These are phyloP conservation scores for Zenarchopterus dispar DNA, from an alignment of 2,797 vertebrate species.

Conservation along the genomic window DNA sequence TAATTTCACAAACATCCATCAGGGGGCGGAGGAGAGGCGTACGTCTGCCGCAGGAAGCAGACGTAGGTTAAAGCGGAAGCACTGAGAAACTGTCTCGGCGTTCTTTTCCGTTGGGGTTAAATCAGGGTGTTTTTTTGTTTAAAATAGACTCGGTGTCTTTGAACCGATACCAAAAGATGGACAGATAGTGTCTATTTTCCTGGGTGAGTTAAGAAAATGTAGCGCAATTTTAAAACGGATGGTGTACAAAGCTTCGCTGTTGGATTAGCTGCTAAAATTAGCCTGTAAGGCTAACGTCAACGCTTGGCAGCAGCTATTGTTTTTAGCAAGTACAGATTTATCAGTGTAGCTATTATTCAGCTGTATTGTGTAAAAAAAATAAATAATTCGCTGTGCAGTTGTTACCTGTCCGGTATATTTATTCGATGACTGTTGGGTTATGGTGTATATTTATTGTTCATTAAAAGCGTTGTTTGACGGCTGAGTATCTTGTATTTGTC, in stretches of 20 bases:
- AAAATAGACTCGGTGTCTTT: neutral
- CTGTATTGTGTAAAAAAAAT: no score
- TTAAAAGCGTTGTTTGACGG: neutral
- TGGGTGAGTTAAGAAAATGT: slow-evolving; percentile 41
- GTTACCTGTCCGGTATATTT: neutral
- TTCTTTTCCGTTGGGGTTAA: slow-evolving; percentile 1
- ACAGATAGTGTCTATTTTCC: slow-evolving; percentile 65
- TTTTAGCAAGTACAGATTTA: slow-evolving; percentile 61
- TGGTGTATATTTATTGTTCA: neutral
- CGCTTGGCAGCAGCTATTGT: slow-evolving; percentile 64
- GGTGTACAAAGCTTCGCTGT: neutral
- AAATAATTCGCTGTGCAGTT: no score
- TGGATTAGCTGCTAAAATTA: slow-evolving; percentile 56
- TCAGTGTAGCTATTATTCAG: neutral
- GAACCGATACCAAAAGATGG: slow-evolving; percentile 53
- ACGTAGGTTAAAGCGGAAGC: slow-evolving; percentile 56
- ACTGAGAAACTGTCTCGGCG: slow-evolving; percentile 9
- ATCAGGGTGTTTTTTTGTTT: neutral
- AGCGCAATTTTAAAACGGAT: neutral
- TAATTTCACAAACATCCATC: slow-evolving; percentile 22
- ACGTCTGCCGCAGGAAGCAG: slow-evolving; percentile 47
- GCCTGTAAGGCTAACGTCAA: slow-evolving; percentile 43
- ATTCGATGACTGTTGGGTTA: neutral
- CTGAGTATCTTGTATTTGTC: neutral
- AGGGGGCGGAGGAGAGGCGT: slow-evolving; percentile 22